These are phyloP conservation scores for Drosophila novamexicana DNA, from an alignment of 1,140 invertebrate genomes.

Conservation along the genomic window DNA sequence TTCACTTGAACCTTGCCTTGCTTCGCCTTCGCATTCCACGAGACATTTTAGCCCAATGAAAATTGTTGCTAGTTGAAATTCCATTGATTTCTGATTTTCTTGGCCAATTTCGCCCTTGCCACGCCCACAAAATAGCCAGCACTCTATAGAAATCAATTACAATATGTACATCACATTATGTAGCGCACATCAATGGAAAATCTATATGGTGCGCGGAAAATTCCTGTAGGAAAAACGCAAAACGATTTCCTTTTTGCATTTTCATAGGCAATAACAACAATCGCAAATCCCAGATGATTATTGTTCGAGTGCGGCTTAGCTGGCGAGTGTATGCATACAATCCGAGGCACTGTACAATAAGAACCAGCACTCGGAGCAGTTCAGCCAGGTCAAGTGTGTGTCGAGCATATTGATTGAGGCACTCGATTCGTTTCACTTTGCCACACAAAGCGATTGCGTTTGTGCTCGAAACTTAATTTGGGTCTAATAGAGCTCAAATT, in stretches of 20 bases:
- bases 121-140: neutral
- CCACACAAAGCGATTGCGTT: too few relatives aligned
- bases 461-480: too few relatives aligned
- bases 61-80: constrained; percentile 21
- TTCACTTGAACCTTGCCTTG: neutral
- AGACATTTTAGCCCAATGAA: neutral
- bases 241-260: neutral
- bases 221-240: neutral
- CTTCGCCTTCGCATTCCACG: too few relatives aligned
- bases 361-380: constrained; percentile 3
- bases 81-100: constrained; percentile 8
- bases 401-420: neutral
- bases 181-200: neutral
- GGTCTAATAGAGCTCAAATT: too few relatives aligned
- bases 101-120: constrained; percentile 21
- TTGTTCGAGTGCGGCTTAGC: neutral
- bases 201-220: neutral
- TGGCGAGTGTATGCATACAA: neutral
- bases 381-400: neutral
- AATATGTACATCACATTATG: neutral
- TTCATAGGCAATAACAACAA: neutral
- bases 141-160: constrained; percentile 13
- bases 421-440: neutral
- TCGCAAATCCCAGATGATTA: constrained; percentile 16
- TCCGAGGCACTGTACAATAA: constrained; percentile 3